Conservation (phyloP, 2,113 vertebrate genomes). For the Colinus virginianus region DNA sequence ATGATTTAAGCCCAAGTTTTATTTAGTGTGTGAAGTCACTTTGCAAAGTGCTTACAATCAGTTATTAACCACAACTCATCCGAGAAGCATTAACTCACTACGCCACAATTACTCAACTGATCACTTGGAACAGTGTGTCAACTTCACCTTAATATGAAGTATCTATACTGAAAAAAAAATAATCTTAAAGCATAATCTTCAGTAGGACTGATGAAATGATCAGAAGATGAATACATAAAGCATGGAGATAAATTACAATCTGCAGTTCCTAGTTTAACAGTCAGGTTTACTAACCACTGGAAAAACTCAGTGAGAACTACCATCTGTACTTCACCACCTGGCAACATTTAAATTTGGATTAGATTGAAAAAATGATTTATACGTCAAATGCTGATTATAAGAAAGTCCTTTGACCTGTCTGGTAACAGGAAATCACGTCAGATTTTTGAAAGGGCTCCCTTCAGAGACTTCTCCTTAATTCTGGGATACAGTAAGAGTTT, state of each 20-base stretch:
- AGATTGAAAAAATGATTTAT: background rate
- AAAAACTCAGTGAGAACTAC: background rate
- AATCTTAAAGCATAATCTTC: background rate
- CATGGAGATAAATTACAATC: background rate
- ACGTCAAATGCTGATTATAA: conserved; percentile 1
- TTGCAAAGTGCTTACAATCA: background rate
- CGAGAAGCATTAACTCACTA: background rate
- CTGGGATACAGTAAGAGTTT: background rate
- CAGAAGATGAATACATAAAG: background rate
- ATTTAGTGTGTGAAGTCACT: background rate
- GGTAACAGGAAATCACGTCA: background rate
- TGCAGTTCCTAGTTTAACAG: background rate
- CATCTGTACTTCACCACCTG: background rate
- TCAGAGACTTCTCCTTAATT: background rate
- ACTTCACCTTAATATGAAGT: background rate
- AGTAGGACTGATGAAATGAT: background rate
- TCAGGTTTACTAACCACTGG: background rate
- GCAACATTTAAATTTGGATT: background rate
- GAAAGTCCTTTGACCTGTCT: background rate
- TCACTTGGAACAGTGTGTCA: background rate
- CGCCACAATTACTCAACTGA: background rate
- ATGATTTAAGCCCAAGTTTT: background rate
- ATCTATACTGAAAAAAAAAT: background rate
- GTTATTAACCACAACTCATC: background rate
- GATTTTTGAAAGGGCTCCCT: background rate